Evolutionary conservation across 2,888 invertebrate genomes (phyloP), one percentile per base, ranked within the genome.

Genomic region (Allolobophora icterica): DNA sequence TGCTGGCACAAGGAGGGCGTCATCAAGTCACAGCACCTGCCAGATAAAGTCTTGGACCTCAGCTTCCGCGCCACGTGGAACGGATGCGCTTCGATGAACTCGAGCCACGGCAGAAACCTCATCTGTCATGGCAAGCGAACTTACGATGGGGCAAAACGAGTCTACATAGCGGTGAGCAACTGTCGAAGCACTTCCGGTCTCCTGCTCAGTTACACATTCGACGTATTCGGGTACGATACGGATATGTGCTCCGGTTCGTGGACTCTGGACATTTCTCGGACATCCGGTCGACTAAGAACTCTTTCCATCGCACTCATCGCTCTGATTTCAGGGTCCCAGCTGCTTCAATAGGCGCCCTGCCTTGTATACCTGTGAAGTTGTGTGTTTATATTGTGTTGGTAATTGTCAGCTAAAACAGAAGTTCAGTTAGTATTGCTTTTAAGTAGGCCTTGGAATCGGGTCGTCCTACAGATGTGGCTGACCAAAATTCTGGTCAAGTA

Each of bases 1-100:
- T 93, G 93, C 90, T 93, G 92, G 93, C 91, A 93, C 35, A 92
- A 91, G 89, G 92, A 93, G 34, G 92, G 92, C 45, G 84, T 92
- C 52, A 92, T 93, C 38, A 83, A 91, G 40, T 38, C 91, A 19
- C 84, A 91, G 40, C 71, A 91, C 84, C 83, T 91, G 33, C 91
- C 90, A 5, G 92, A 93, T 17, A 90, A 92, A 45, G 83, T 93
- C 30, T 24, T 92, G 42, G 93, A 93, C 33, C 92, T 93, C 8
- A 90, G 91, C 58, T 89, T 89, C 83, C 89, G 91, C 38, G 90
- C 92, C 17, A 92, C 93, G 24, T 92, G 92, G 92, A 93, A 93
- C 91, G 92, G 93, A 17, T 93, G 93, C 89, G 89, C 92, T 6
- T 58, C 90, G 35, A 91, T 90, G 52, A 92, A 93, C 90, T 87